Evolutionary conservation across 2,113 vertebrate genomes (phyloP).

Genomic region (Circaetus gallicus): DNA sequence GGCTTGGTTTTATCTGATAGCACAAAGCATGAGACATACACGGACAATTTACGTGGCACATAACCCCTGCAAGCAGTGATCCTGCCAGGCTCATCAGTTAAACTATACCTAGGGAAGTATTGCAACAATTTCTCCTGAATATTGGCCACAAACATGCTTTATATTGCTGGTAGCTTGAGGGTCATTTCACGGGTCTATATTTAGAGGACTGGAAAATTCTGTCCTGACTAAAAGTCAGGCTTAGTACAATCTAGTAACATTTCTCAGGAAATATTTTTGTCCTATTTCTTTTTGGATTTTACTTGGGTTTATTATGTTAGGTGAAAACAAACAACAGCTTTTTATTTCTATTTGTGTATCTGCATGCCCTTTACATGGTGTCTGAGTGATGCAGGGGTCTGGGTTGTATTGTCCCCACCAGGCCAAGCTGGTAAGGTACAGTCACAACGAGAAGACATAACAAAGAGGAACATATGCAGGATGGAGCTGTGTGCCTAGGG

Average conservation of each 20-base stretch:
- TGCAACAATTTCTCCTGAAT: neutral
- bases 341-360: neutral
- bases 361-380: neutral
- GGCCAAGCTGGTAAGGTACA: neutral
- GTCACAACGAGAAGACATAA: neutral
- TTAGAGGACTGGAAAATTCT: neutral
- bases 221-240: neutral
- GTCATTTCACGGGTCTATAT: neutral
- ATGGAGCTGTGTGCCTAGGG: neutral
- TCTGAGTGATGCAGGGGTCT: neutral
- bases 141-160: neutral
- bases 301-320: neutral
- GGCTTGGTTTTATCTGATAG: neutral
- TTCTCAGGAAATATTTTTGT: neutral
- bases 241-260: neutral
- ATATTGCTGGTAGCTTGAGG: neutral
- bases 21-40: fast-evolving
- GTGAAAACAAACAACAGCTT: neutral
- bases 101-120: neutral
- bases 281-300: neutral
- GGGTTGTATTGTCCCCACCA: neutral
- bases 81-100: neutral
- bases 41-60: neutral
- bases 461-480: neutral
- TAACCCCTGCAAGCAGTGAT: neutral